Conservation (phyloP, 92 coral and sea anemone genomes). For the Zoanthus sociatus region DNA sequence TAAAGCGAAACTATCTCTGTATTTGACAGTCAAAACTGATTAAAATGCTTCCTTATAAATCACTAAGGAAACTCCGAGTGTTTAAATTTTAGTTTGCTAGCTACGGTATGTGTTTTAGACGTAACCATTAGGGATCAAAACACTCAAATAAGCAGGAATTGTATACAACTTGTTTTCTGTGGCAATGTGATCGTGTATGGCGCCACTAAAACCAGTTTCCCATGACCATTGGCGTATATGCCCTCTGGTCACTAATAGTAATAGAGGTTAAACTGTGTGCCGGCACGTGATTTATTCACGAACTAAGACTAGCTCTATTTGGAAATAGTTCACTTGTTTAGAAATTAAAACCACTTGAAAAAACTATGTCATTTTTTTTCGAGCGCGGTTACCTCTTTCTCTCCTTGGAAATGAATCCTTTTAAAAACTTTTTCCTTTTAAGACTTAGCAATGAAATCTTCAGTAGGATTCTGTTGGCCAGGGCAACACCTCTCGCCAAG, state of each 20-base stretch:
- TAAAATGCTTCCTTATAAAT: not conserved
- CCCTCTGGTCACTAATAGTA: constrained; percentile 29
- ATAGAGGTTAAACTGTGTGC: constrained; percentile 25
- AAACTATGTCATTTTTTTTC: not conserved
- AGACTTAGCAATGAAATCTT: not conserved
- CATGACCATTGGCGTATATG: constrained; percentile 39
- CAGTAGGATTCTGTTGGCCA: not conserved
- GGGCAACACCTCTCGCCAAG: not conserved
- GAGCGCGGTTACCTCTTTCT: not conserved
- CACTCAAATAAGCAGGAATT: not conserved
- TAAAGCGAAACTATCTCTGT: not conserved
- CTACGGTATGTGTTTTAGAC: constrained; percentile 14
- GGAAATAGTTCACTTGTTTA: constrained; percentile 37
- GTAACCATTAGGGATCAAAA: constrained; percentile 14
- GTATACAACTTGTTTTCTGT: not conserved
- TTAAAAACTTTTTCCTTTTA: not conserved
- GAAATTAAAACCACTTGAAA: constrained; percentile 37
- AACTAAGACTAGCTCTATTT: constrained; percentile 15
- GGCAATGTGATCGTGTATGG: not conserved
- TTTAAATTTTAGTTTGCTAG: not conserved
- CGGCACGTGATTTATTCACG: constrained; percentile 36
- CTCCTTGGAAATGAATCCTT: constrained; percentile 8
- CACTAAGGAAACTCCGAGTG: not conserved
- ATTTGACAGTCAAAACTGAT: not conserved
- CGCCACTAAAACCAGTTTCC: constrained; percentile 46